A percentile compares a stretch with the other conserved stretches of the same genome.
phyloP scores from a whole-genome alignment of 2,888 invertebrate genomes.

The Suillia variegata region DNA sequence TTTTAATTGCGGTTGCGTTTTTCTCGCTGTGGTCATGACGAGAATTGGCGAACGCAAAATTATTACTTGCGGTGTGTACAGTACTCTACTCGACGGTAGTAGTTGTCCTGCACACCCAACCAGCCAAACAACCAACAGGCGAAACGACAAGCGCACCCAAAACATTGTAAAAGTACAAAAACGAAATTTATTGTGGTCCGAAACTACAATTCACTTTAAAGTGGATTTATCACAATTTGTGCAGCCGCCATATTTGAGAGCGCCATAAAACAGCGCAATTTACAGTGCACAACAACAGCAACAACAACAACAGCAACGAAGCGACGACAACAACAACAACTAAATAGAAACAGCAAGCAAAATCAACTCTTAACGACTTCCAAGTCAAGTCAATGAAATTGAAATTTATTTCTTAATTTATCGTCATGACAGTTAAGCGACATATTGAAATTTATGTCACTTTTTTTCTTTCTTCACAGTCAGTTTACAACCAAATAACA shows the following conservation, averaged over 20 bases:
- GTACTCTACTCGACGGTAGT: too few species aligned
- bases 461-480: too few species aligned
- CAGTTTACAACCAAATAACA: background rate
- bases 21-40: conserved; percentile 10
- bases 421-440: conserved; percentile 47
- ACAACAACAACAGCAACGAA: background rate
- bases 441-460: conserved; percentile 58
- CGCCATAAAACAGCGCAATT: background rate
- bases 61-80: too few species aligned
- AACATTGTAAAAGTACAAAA: background rate
- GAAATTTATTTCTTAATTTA: conserved; percentile 61
- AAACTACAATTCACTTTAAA: conserved; percentile 49
- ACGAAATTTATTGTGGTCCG: conserved; percentile 1
- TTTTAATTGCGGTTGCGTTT: conserved; percentile 1
- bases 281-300: conserved; percentile 3
- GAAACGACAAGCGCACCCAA: too few species aligned
- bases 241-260: conserved; percentile 34
- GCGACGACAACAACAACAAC: conserved; percentile 35
- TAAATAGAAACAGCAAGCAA: conserved; percentile 36
- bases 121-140: too few species aligned
- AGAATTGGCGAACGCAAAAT: background rate
- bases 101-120: background rate
- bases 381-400: conserved; percentile 52
- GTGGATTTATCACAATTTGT: conserved; percentile 58
- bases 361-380: too few species aligned